Evolutionary conservation across 2,888 invertebrate species (phyloP).

Genomic region (Diploptera punctata): DNA sequence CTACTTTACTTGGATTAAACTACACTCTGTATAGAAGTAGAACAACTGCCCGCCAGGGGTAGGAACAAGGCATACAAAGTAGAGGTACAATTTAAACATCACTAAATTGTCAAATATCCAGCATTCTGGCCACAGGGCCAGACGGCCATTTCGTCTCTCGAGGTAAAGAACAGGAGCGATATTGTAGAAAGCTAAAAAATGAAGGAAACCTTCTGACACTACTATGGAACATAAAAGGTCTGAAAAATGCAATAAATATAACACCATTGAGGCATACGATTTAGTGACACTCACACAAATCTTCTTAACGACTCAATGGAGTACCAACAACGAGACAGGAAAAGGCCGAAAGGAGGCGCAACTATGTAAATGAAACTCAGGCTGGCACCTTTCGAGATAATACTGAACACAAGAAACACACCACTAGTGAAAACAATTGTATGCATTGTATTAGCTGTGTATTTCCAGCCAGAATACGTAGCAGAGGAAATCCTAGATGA

Average conservation of each 20-base stretch:
- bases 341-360: no score
- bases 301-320: no score
- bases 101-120: not conserved
- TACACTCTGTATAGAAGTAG: not conserved
- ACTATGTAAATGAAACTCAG: not conserved
- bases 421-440: not conserved
- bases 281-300: no score
- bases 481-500: not conserved
- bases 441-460: not conserved
- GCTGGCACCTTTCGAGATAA: no score
- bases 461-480: not conserved
- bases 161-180: not conserved
- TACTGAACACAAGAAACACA: not conserved
- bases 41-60: not conserved
- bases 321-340: no score
- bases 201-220: not conserved
- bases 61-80: not conserved
- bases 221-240: not conserved
- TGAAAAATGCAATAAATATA: constrained; percentile 8
- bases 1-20: no score
- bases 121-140: constrained; percentile 1
- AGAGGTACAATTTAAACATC: not conserved
- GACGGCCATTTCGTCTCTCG: not conserved
- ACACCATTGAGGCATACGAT: not conserved
- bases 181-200: not conserved